Evolutionary conservation across 1,140 invertebrate species (phyloP).

Genomic region (Ylistrum balloti): DNA sequence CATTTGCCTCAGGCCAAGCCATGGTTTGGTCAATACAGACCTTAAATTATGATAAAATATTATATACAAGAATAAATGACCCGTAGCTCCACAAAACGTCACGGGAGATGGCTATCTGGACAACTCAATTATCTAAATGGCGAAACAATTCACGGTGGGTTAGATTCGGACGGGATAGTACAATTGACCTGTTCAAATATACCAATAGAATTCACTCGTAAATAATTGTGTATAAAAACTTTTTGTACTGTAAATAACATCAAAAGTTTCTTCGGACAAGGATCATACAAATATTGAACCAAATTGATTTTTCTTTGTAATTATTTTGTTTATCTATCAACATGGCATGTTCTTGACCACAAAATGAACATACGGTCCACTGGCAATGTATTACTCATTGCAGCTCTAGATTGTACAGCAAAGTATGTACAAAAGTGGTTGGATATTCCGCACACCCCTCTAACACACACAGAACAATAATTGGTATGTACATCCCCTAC

Average conservation of each 20-base stretch:
- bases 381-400: not conserved
- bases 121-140: conserved; percentile 35
- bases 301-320: conserved; percentile 18
- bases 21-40: not conserved
- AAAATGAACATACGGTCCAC: not conserved
- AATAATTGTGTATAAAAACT: not conserved
- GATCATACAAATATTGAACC: conserved; percentile 14
- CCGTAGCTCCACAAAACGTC: not conserved
- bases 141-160: not conserved
- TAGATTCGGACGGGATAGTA: not conserved
- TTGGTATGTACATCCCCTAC: too few species aligned
- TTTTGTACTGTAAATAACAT: not conserved
- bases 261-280: not conserved
- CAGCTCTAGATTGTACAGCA: too few species aligned
- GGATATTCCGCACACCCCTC: too few species aligned
- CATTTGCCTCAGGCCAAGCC: conserved; percentile 1
- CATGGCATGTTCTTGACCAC: not conserved
- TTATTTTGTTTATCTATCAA: not conserved
- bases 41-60: conserved; percentile 40
- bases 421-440: too few species aligned
- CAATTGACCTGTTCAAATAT: not conserved
- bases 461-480: too few species aligned
- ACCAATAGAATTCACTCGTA: not conserved
- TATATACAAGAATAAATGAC: conserved; percentile 1
- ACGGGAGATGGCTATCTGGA: conserved; percentile 10